phyloP scores from a whole-genome alignment of 1,140 invertebrate genomes.

The Vollenhovia emeryi region DNA sequence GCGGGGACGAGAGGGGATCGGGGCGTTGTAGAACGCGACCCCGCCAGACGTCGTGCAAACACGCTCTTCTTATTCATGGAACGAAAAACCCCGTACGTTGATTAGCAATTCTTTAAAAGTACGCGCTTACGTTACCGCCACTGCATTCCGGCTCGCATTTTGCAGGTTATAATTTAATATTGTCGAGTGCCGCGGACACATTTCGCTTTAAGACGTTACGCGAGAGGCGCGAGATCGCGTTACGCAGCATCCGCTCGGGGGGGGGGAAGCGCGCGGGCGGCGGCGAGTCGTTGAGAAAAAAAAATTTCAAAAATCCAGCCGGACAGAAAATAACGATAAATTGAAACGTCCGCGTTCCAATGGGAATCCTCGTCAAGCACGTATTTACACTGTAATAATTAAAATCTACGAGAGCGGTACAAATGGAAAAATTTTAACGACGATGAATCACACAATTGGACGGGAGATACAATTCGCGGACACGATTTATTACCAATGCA shows the following conservation, averaged over 20 bases:
- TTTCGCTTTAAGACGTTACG: slow-evolving; percentile 38
- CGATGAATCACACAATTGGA: slow-evolving; percentile 29
- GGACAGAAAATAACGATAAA: slow-evolving; percentile 58
- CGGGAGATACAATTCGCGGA: slow-evolving; percentile 26
- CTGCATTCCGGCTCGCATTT: slow-evolving; percentile 8
- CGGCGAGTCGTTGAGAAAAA: not conserved
- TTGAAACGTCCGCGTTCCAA: slow-evolving; percentile 39
- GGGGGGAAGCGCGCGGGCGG: not conserved
- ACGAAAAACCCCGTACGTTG: slow-evolving; percentile 48
- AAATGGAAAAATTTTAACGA: slow-evolving; percentile 57
- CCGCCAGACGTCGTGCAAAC: slow-evolving; percentile 41
- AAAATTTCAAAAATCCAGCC: slow-evolving; percentile 50
- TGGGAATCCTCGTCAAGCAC: slow-evolving; percentile 60
- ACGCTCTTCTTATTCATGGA: slow-evolving; percentile 54
- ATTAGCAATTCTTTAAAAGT: slow-evolving; percentile 55
- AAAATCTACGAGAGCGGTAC: slow-evolving; percentile 50
- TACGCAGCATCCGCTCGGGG: not conserved
- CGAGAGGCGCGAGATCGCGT: not conserved
- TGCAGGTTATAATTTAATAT: slow-evolving; percentile 50
- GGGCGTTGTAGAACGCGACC: not conserved
- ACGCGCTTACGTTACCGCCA: slow-evolving; percentile 19
- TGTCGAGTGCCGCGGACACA: slow-evolving; percentile 15
- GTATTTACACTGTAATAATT: slow-evolving; percentile 62
- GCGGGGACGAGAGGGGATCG: not conserved
- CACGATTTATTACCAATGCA: slow-evolving; percentile 47